Evolutionary conservation across 2,113 vertebrate species (phyloP).

Genomic region (Phrynosoma platyrhinos): DNA sequence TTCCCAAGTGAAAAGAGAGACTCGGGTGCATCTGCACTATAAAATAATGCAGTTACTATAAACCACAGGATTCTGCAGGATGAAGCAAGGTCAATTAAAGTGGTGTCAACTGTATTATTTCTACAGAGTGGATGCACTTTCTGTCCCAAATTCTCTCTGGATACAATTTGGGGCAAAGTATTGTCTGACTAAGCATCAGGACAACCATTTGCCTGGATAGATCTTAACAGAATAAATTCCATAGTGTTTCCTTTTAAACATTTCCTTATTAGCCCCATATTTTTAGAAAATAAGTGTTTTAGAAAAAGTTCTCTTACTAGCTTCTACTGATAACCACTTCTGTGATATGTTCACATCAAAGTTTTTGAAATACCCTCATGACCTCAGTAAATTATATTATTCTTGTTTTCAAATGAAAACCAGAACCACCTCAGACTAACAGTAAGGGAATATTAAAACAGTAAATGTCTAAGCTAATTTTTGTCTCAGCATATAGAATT

Average conservation of each 20-base stretch:
- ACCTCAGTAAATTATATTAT: not conserved
- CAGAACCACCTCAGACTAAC: not conserved
- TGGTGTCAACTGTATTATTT: no score
- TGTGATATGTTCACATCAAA: not conserved
- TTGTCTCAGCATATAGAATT: not conserved
- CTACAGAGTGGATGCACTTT: no score
- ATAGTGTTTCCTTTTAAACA: not conserved
- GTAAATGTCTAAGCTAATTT: not conserved
- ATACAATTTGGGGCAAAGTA: not conserved
- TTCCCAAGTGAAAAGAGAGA: not conserved
- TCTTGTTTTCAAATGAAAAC: not conserved
- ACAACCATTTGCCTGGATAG: not conserved
- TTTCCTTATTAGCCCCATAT: conserved; percentile 9
- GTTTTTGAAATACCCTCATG: conserved; percentile 11
- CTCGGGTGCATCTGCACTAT: no score
- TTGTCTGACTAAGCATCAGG: not conserved
- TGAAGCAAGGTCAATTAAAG: no score
- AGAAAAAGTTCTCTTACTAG: not conserved
- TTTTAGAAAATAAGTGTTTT: not conserved
- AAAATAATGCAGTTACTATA: no score
- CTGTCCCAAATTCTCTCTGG: not conserved
- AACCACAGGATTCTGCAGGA: no score
- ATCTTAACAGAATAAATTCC: not conserved
- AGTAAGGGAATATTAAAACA: conserved; percentile 5
- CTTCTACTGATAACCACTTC: not conserved